Conservation (phyloP, 2,113 vertebrate species). For the Tachysurus fulvidraco region DNA sequence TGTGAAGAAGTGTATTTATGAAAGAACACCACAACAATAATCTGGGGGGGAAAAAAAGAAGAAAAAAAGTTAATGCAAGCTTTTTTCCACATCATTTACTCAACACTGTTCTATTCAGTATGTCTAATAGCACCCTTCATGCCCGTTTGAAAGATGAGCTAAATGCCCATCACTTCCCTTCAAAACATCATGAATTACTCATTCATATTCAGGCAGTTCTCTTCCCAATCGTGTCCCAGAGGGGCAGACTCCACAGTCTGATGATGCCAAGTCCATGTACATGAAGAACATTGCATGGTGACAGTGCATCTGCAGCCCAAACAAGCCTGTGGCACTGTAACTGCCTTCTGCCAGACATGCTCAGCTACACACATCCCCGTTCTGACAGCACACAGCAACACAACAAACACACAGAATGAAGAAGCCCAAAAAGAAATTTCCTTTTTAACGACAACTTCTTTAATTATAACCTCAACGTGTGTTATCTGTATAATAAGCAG, state of each 20-base stretch:
- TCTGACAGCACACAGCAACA: slow-evolving; percentile 21
- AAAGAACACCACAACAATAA: neutral
- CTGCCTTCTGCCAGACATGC: neutral
- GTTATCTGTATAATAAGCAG: neutral
- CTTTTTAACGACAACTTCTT: neutral
- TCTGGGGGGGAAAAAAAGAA: too few species aligned
- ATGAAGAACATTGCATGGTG: neutral
- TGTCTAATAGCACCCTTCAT: neutral
- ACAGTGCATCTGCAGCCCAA: neutral
- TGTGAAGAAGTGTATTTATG: too few species aligned
- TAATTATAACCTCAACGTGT: neutral
- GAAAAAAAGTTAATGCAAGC: neutral
- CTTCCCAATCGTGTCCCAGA: neutral
- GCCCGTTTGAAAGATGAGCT: neutral
- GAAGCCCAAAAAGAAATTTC: neutral
- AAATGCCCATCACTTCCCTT: neutral
- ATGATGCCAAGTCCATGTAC: neutral
- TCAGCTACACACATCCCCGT: slow-evolving; percentile 4
- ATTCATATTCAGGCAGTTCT: neutral
- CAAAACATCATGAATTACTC: neutral
- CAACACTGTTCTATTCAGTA: neutral
- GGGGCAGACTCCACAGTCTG: neutral
- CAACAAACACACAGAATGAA: neutral
- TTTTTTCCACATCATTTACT: neutral
- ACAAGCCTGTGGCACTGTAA: slow-evolving; percentile 14